phyloP scores from a whole-genome alignment of 2,797 vertebrate genomes.

The Gobio occitaniae region DNA sequence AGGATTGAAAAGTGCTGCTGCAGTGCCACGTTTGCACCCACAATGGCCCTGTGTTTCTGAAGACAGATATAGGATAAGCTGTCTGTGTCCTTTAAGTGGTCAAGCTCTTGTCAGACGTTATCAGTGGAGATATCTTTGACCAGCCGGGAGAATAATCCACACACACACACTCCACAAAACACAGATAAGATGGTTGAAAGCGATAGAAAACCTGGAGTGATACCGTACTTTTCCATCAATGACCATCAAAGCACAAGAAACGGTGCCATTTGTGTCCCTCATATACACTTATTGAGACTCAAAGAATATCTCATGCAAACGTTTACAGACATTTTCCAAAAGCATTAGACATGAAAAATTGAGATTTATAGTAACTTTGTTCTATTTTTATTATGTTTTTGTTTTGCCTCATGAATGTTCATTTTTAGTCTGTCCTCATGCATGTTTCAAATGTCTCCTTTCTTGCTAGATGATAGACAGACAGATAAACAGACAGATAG shows the following conservation, averaged over 20 bases:
- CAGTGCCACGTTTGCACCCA: not conserved
- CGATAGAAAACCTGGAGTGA: constrained; percentile 3
- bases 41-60: not conserved
- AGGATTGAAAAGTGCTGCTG: not conserved
- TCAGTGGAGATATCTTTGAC: constrained; percentile 42
- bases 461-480: too few species aligned
- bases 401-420: too few species aligned
- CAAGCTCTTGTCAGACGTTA: constrained; percentile 56
- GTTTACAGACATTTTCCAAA: not conserved
- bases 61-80: not conserved
- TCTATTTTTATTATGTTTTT: too few species aligned
- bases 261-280: not conserved
- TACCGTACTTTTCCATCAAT: not conserved
- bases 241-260: not conserved
- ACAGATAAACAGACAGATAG: too few species aligned
- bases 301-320: not conserved
- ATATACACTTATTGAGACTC: not conserved
- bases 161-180: constrained; percentile 18
- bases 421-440: too few species aligned
- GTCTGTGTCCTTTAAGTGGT: constrained; percentile 35
- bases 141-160: constrained; percentile 39
- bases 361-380: too few species aligned
- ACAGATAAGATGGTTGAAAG: constrained; percentile 28
- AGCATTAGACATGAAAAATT: not conserved
- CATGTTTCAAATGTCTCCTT: too few species aligned